Base-by-base conservation (phyloP, 2,888 invertebrate species). In the Panopea generosa region DNA sequence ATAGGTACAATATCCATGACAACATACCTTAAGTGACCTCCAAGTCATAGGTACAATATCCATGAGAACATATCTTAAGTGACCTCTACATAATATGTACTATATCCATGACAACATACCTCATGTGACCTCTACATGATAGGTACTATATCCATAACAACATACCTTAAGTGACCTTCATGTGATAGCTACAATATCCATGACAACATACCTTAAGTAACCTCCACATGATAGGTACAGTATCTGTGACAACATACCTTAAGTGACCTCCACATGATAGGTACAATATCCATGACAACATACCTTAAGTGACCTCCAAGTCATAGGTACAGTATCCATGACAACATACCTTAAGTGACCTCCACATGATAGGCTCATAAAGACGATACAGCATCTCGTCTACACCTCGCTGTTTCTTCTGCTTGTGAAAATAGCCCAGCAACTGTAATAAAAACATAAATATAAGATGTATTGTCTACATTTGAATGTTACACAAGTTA, bases 351-450 rank as follows among this genome's bases (percentile, higher is more conserved):
- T 27, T 55, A 3, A 60, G 55, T 20, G 88, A 86, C 29, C 92
- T 78, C 91, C 91, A 92, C 7, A 92, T 78, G 20, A 92, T 86
- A 6, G 92, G 92, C n/a, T 85, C 87, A 77, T 91, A 92, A 62
- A 91, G 83, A n/a, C 80, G 73, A 14, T 81, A 70, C 65, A 92
- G 73, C 89, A 91, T 90, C 16, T 83, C 77, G 59, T 90, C 89
- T 3, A 91, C 89, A 27, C 89, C 90, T 52, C 72, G 79, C 72
- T 87, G 86, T 52, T 84, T 86, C 82, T 91, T 91, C 68, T 90
- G 87, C 24, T 82, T 77, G 68, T 91, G 91, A 20, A 91, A 66
- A 62, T 84, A 87, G 24, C 77, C 57, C 65, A 91, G 77, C 11
- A 90, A 71, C 89, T 90, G 76, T 70, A 67, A 43, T 33, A 4